phyloP scores from a whole-genome alignment of 2,888 invertebrate species.

The Caenorhabditis sp. region DNA sequence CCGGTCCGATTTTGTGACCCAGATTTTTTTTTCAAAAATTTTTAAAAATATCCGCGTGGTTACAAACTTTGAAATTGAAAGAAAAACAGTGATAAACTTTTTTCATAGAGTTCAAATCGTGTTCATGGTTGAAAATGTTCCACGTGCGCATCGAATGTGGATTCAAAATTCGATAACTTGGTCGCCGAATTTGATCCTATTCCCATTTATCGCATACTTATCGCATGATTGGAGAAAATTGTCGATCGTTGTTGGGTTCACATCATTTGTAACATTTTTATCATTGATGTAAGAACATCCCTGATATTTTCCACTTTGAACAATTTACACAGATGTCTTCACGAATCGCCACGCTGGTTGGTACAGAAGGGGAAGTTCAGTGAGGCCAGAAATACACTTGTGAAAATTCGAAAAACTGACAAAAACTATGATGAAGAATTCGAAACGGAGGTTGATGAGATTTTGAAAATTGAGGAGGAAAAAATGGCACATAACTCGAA shows the following conservation, averaged over 20 bases:
- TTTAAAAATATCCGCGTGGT: too few relatives aligned
- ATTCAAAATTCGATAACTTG: conserved; percentile 55
- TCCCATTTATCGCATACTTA: conserved; percentile 56
- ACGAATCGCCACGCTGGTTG: conserved; percentile 41
- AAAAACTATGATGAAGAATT: conserved; percentile 18
- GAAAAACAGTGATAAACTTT: too few relatives aligned
- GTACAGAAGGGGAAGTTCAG: conserved; percentile 37
- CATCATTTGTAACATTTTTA: conserved; percentile 21
- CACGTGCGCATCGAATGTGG: conserved; percentile 61
- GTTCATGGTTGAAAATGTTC: conserved; percentile 65
- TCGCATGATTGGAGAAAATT: conserved; percentile 31
- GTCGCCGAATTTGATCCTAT: conserved; percentile 65
- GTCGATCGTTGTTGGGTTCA: conserved; percentile 17
- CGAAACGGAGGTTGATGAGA: conserved; percentile 25
- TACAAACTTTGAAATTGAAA: too few relatives aligned
- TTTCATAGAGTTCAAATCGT: conserved; percentile 58
- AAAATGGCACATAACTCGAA: conserved; percentile 18
- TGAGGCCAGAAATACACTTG: conserved; percentile 15
- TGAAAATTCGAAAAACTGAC: conserved; percentile 34
- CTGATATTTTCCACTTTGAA: too few relatives aligned
- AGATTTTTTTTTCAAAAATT: too few relatives aligned
- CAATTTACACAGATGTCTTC: conserved; percentile 33
- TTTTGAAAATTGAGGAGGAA: conserved; percentile 18
- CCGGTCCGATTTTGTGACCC: too few relatives aligned
- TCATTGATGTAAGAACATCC: conserved; percentile 16